phyloP scores from a whole-genome alignment of 1,140 invertebrate species.

The Hycleus phaleratus region DNA sequence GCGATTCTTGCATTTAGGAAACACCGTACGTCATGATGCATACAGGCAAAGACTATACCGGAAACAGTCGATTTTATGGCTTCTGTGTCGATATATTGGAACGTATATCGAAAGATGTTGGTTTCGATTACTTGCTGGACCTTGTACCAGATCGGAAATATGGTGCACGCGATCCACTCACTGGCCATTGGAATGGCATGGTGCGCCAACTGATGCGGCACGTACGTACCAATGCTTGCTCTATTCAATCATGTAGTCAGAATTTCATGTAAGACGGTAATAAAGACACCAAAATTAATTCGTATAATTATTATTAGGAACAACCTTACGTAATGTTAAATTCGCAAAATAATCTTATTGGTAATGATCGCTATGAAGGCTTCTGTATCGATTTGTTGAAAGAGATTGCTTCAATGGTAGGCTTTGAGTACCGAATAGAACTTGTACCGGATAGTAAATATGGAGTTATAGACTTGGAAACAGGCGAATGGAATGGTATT shows the following conservation, averaged over 20 bases:
- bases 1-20: constrained; percentile 45
- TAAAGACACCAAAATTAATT: no score
- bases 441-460: constrained; percentile 92
- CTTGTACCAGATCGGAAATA: constrained; percentile 70
- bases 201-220: constrained; percentile 69
- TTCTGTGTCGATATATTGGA: constrained; percentile 73
- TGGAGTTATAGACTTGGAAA: constrained; percentile 81
- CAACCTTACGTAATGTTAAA: constrained; percentile 93
- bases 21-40: constrained; percentile 66
- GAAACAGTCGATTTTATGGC: constrained; percentile 66
- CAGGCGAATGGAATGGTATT: constrained; percentile 95
- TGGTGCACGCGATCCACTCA: constrained; percentile 59
- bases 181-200: constrained; percentile 77
- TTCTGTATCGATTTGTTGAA: constrained; percentile 95
- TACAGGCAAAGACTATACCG: constrained; percentile 52
- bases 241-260: no score
- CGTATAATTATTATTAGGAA: constrained; percentile 53
- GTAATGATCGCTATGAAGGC: constrained; percentile 86
- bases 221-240: constrained; percentile 41
- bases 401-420: constrained; percentile 75
- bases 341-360: constrained; percentile 70
- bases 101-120: constrained; percentile 53
- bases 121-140: constrained; percentile 69
- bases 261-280: no score
- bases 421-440: constrained; percentile 87